These are phyloP conservation scores for Borostomias antarcticus DNA, from an alignment of 2,797 vertebrate species.

Conservation along the genomic window DNA sequence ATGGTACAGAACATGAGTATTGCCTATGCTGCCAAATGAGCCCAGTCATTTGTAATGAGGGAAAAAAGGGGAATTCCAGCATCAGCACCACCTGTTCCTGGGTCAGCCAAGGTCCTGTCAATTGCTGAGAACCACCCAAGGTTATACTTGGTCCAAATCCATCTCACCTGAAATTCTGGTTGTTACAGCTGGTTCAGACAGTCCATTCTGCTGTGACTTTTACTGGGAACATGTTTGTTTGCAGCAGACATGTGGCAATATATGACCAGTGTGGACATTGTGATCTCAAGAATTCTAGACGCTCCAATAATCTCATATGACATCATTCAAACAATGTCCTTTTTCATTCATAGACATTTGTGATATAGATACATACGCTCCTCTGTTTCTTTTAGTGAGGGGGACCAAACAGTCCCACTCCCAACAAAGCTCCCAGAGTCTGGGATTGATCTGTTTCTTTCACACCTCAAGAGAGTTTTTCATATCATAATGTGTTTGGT, in stretches of 20 bases:
- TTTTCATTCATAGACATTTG: background rate
- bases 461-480: background rate
- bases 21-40: slow-evolving; percentile 23
- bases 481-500: background rate
- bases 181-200: background rate
- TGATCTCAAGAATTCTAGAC: background rate
- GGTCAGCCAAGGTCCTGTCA: slow-evolving; percentile 30
- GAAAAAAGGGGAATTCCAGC: slow-evolving; percentile 6
- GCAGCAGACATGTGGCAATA: background rate
- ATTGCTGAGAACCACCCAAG: background rate
- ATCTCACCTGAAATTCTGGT: too few species aligned
- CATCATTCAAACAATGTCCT: too few species aligned
- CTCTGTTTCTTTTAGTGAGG: too few species aligned
- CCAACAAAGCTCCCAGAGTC: background rate
- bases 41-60: slow-evolving; percentile 16
- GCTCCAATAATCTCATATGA: too few species aligned
- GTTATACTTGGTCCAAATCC: background rate
- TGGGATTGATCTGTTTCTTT: background rate
- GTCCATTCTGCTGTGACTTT: background rate
- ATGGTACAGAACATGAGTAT: slow-evolving; percentile 1
- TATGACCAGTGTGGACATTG: background rate
- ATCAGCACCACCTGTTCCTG: slow-evolving; percentile 32
- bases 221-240: background rate
- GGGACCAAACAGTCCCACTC: background rate
- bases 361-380: background rate